phyloP scores from a whole-genome alignment of 2,797 vertebrate species.

The Natrix natrix region DNA sequence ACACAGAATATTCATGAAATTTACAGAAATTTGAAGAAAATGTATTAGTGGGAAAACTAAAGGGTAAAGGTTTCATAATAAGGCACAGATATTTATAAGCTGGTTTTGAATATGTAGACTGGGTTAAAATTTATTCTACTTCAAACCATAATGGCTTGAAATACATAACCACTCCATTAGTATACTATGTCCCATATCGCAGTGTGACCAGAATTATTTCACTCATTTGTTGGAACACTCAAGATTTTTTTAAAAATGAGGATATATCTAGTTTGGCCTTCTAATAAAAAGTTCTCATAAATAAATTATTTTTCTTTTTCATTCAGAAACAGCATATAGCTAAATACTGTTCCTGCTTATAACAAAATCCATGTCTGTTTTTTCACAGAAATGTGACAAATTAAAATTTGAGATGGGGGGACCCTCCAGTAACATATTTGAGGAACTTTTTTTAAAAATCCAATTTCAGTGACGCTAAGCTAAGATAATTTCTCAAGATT shows the following conservation, averaged over 20 bases:
- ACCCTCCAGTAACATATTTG: not conserved
- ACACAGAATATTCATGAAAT: accelerated
- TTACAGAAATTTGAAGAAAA: not conserved
- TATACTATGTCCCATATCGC: not conserved
- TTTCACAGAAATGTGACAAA: not conserved
- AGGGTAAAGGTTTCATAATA: not conserved
- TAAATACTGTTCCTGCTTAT: not conserved
- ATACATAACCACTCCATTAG: not conserved
- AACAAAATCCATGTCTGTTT: not conserved
- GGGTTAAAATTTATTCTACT: not conserved
- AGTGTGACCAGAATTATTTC: not conserved
- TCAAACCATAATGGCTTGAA: not conserved
- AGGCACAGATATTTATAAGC: not conserved
- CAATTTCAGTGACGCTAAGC: not conserved
- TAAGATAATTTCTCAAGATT: not conserved
- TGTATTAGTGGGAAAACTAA: not conserved
- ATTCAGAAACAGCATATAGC: not conserved
- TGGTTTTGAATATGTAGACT: not conserved
- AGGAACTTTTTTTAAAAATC: not conserved
- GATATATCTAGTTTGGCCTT: not conserved
- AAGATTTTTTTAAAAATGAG: not conserved
- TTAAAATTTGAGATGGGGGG: not conserved
- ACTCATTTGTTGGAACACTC: not conserved
- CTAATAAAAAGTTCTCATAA: not conserved
- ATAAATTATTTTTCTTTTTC: not conserved